Evolutionary conservation across 2,113 vertebrate species (phyloP), one percentile per base, ranked within the genome.

Genomic region (Crotalus viridis): DNA sequence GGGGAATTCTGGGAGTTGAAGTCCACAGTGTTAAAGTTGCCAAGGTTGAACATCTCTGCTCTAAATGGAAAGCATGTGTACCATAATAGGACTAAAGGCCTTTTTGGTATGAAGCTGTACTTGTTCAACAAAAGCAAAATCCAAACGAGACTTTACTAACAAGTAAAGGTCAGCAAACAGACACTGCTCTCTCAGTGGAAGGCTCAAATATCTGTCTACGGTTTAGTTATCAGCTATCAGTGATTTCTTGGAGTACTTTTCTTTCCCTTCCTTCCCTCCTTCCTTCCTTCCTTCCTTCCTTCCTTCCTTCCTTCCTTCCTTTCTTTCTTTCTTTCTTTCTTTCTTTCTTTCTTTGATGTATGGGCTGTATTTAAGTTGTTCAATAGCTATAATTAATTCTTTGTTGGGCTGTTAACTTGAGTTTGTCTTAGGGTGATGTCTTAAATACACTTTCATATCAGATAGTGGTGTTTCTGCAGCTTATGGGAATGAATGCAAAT

Each of bases 261-360:
- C 33, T 39, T 17, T 33, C 5, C 7, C 3, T 64, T 61, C 39
- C 39, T 39, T 39, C 39, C 39, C 0, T 39, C 39, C 39, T 39
- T 39, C 3, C 2, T 61, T 26, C 10, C 24, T 26, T 26, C 10
- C 57, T 26, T 21, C 5, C 5, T 57, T 22, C 2, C 21, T 57
- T 57, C 7, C 15, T 55, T 55, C 3, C 6, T 57, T 57, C 2
- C 19, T 22, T 22, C 5, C 5, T 56, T 21, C 6, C 19, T 57
- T 21, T 0, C 6, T 55, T 55, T 0, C 13, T 55, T 55, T 1
- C 13, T 55, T 55, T 1, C 13, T 17, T 55, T 0, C 13, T 17
- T 17, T 4, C 13, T 55, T n/a, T 15, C 64, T n/a, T 69, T 28
- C 59, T 61, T 61, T 61, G 3, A 15, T 69, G 12, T 12, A 33